phyloP scores from a whole-genome alignment of 2,888 invertebrate species.

The Noctua janthina region DNA sequence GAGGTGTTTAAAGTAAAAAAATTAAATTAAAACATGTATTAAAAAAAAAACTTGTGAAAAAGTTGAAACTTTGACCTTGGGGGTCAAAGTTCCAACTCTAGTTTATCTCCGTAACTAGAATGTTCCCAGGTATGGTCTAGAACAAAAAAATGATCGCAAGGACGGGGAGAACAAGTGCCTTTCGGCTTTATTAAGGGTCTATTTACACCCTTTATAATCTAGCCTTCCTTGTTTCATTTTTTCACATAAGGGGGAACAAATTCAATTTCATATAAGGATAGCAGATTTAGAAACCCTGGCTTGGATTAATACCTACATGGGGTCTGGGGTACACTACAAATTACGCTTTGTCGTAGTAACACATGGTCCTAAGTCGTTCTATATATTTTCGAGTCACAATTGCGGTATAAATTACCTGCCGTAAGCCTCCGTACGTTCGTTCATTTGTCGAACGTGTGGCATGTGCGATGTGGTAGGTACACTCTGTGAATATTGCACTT shows the following conservation, averaged over 20 bases:
- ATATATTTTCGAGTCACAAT: conserved; percentile 60
- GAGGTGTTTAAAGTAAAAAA: too few relatives aligned
- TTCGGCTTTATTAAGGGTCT: too few relatives aligned
- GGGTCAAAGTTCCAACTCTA: too few relatives aligned
- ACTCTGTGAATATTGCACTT: conserved; percentile 42
- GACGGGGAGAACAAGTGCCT: too few relatives aligned
- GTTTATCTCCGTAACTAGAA: too few relatives aligned
- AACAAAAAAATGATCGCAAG: too few relatives aligned
- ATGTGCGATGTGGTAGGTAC: conserved; percentile 26
- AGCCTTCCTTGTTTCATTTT: not conserved
- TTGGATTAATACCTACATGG: conserved; percentile 1
- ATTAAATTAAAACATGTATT: too few relatives aligned
- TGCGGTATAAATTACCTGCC: conserved; percentile 61
- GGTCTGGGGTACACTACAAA: conserved; percentile 33
- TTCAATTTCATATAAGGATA: not conserved
- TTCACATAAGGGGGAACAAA: not conserved
- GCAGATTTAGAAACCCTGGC: conserved; percentile 4
- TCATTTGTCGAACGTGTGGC: conserved; percentile 63
- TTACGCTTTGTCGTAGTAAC: conserved; percentile 33
- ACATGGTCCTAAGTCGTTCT: conserved; percentile 35
- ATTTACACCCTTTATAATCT: not conserved
- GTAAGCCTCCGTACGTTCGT: conserved; percentile 48
- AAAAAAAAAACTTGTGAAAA: too few relatives aligned
- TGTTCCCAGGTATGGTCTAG: too few relatives aligned
- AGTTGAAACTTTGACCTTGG: too few relatives aligned